Evolutionary conservation across 1,140 invertebrate species (phyloP), one percentile per base, ranked within the genome.

Genomic region (Oedothorax gibbosus): DNA sequence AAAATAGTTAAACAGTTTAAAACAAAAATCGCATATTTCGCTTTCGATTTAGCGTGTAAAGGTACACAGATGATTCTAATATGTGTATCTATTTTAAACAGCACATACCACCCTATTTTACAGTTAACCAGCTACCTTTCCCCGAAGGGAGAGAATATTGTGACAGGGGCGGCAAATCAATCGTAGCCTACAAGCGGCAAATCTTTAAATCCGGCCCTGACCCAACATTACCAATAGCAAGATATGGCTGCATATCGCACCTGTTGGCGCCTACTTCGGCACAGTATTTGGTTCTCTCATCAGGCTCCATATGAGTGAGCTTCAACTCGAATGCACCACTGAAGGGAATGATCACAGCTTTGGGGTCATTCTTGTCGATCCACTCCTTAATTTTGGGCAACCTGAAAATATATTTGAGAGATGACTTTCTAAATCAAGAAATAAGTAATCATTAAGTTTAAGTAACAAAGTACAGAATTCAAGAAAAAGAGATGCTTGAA

Each of bases 341-440:
- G 91, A 99, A 99, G 5, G 97, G 97, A 73, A 99, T 98, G 10
- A 99, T 92, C 10, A 94, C 91, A 0, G 98, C 94, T 12, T 98
- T 98, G 0, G 97, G 94, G 91, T 99, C 99, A 89, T 99, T 95
- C 88, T 96, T 95, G 90, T 99, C 98, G 85, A 99, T 95, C 98
- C 98, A 99, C 91, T 99, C 97, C 90, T 99, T 99, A 87, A 99
- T 97, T 91, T 99, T 99, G 12, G 95, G 92, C 88, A 99, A 93
- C 96, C 97, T 98, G 88, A 71, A 89, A 88, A 88, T 86, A 87
- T 88, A 88, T 35, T 35, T 35, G 35, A 1, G 35, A 5, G 35
- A 35, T 35, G 35, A 60, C n/a, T 60, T 60, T 60, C n/a, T 60
- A 14, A 60, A n/a, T 5, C 10, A 21, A 21, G 6, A 75, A 60